phyloP scores from a whole-genome alignment of 2,797 vertebrate species.

The Pseudochaenichthys georgianus region DNA sequence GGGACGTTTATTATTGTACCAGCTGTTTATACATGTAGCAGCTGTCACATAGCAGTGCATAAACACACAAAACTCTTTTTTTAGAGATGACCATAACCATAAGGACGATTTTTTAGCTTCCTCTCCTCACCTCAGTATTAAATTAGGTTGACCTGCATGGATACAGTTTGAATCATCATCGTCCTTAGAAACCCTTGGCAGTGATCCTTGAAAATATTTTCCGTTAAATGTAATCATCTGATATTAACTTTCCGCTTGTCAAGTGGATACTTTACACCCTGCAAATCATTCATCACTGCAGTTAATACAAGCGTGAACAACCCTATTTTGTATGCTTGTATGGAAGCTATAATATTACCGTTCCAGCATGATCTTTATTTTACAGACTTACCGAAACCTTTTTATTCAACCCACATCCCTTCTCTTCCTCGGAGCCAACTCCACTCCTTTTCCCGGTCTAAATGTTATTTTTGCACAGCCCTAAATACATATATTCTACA shows the following conservation, averaged over 20 bases:
- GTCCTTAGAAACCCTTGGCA: neutral
- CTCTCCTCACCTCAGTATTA: neutral
- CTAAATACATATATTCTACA: neutral
- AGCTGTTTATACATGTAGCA: constrained; percentile 53
- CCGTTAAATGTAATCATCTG: constrained; percentile 15
- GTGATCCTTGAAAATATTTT: constrained; percentile 36
- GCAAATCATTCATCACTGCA: constrained; percentile 37
- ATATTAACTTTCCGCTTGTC: constrained; percentile 3
- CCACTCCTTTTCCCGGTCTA: neutral
- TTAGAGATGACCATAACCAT: neutral
- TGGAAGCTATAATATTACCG: constrained; percentile 13
- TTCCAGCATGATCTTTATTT: constrained; percentile 8
- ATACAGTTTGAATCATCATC: constrained; percentile 13
- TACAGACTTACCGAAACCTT: neutral
- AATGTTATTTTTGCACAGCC: neutral
- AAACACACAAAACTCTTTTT: neutral
- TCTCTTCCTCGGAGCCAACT: constrained; percentile 6
- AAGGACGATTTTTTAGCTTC: neutral
- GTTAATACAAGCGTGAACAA: constrained; percentile 21
- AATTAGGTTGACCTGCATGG: neutral
- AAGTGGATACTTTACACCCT: constrained; percentile 13
- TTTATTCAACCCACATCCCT: constrained; percentile 17
- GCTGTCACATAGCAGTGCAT: constrained; percentile 31
- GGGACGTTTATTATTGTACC: constrained; percentile 33
- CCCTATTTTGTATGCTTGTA: neutral